Evolutionary conservation across 2,113 vertebrate genomes (phyloP).

Genomic region (Struthio camelus): DNA sequence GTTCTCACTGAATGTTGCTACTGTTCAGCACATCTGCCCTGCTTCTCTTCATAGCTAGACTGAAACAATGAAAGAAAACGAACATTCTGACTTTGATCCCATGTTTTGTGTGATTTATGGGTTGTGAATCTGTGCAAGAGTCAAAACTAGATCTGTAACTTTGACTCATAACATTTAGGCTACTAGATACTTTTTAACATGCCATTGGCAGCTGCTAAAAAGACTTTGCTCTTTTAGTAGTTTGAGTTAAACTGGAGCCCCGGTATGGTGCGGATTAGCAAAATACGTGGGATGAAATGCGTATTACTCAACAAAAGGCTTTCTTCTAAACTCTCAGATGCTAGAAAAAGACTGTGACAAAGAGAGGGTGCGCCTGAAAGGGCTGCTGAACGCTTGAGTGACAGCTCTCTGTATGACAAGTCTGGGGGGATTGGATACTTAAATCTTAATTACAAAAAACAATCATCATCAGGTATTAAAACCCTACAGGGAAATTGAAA

Average conservation of each 20-base stretch:
- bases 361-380: constrained; percentile 41
- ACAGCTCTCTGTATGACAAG: constrained; percentile 78
- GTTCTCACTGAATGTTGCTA: neutral
- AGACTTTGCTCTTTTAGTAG: constrained; percentile 32
- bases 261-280: neutral
- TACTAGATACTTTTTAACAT: neutral
- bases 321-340: neutral
- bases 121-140: neutral
- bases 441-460: constrained; percentile 88
- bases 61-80: neutral
- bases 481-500: constrained; percentile 65
- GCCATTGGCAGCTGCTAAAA: constrained; percentile 40
- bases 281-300: constrained; percentile 32
- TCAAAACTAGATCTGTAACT: neutral
- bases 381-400: constrained; percentile 70
- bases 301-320: neutral
- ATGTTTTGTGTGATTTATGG: neutral
- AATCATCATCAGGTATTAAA: constrained; percentile 71
- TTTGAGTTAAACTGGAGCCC: neutral
- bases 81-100: neutral
- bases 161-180: neutral
- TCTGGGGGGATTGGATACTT: constrained; percentile 82
- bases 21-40: neutral
- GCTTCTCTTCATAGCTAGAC: neutral
- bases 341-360: constrained; percentile 35